Evolutionary conservation across 2,888 invertebrate genomes (phyloP), one percentile per base, ranked within the genome.

Genomic region (Machimus rusticus): DNA sequence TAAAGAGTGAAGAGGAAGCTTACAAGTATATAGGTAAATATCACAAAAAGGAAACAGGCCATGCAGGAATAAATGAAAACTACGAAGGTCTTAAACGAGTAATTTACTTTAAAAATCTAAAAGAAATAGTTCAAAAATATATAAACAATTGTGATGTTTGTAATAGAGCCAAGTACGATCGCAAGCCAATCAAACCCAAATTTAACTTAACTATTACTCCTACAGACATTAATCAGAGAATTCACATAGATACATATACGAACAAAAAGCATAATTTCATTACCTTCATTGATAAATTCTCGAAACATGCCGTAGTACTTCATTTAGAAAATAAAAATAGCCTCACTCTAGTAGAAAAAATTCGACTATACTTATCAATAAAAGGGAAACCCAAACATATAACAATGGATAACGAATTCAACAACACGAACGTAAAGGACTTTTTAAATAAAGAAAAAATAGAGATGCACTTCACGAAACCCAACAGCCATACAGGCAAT

Each of bases 221-320:
- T 34, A 28, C 46, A 31, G 87, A 87, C 16, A 37, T 85, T 34
- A 85, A 46, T 19, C 14, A 84, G 16, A 37, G 74, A 14, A 34
- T 87, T 9, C 87, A 84, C 39, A 57, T 85, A 31, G 81, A 55
- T 79, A 82, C 74, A 81, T 79, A 77, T 87, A 66, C 28, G 55
- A 77, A 88, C 23, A 66, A 55, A 28, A 84, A 74, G 43, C n/a
- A 77, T 87, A 87, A 74, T 31, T 87, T 88, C 37, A 9, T 86
- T 19, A 87, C 84, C 43, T 51, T 34, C 43, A 87, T 84, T n/a
- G 87, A 87, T 66, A 88, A 87, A 77, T 87, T 87, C 39, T 77
- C 87, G 34, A 88, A 87, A 84, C 79, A 76, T 39, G 74, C 23
- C 34, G 37, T 78, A 66, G 87, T 31, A 12, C 37, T 79, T 2